A percentile compares a stretch with the other conserved stretches of the same genome.
Conservation (phyloP, 1,140 invertebrate species). For the Parasteatoda tepidariorum region DNA sequence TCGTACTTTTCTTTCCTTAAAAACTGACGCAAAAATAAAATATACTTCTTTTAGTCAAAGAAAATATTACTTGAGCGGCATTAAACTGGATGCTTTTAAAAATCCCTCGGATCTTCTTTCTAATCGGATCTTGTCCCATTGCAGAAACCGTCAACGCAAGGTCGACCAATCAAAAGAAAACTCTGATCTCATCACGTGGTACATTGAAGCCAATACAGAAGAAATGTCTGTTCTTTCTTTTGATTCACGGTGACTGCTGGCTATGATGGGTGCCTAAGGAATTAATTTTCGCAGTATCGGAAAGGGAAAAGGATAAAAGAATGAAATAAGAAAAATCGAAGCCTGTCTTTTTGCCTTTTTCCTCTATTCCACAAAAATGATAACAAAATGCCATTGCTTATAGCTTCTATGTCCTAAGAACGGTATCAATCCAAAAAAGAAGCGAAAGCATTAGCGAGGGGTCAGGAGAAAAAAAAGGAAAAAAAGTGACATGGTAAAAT, state of each 20-base stretch:
- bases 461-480: constrained; percentile 36
- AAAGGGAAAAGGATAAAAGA: background rate
- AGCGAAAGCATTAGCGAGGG: constrained; percentile 36
- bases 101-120: background rate
- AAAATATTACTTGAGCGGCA: background rate
- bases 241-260: constrained; percentile 43
- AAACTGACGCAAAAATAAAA: background rate
- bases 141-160: background rate
- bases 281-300: constrained; percentile 56
- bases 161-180: constrained; percentile 45
- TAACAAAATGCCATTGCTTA: constrained; percentile 53
- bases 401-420: constrained; percentile 32
- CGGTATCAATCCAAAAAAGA: constrained; percentile 37
- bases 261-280: constrained; percentile 46
- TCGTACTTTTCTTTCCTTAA: background rate
- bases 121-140: constrained; percentile 17
- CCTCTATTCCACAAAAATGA: constrained; percentile 40
- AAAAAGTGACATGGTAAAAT: too few relatives aligned
- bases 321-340: background rate
- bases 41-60: background rate
- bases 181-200: constrained; percentile 37
- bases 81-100: constrained; percentile 3
- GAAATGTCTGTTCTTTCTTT: constrained; percentile 16
- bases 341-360: constrained; percentile 6
- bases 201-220: constrained; percentile 36